Conservation (phyloP, 2,888 invertebrate species). For the Athalia rosae region DNA sequence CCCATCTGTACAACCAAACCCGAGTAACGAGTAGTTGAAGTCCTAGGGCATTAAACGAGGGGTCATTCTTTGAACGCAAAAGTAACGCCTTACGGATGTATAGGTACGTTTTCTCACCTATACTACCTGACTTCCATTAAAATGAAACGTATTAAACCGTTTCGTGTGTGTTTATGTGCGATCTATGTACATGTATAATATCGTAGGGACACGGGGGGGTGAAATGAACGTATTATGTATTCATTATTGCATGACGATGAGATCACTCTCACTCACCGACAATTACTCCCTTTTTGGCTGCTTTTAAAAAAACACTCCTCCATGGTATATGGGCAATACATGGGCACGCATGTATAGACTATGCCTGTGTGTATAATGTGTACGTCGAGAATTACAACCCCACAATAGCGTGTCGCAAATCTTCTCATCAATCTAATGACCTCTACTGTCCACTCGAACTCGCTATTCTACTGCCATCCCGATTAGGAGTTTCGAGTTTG, state of each 20-base stretch:
- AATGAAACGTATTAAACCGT: slow-evolving; percentile 43
- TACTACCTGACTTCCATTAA: slow-evolving; percentile 15
- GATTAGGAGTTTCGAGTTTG: background rate
- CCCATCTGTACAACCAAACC: background rate
- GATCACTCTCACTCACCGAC: slow-evolving; percentile 7
- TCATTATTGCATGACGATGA: slow-evolving; percentile 33
- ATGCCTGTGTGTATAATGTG: too few species aligned
- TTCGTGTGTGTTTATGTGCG: background rate
- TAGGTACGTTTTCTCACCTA: too few species aligned
- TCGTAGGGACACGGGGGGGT: slow-evolving; percentile 15
- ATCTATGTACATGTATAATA: background rate
- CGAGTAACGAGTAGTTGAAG: too few species aligned
- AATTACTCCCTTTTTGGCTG: background rate
- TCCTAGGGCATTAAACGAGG: background rate
- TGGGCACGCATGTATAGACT: too few species aligned
- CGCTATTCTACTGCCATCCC: slow-evolving; percentile 53
- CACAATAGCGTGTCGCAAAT: slow-evolving; percentile 66
- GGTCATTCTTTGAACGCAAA: slow-evolving; percentile 40
- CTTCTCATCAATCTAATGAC: slow-evolving; percentile 70
- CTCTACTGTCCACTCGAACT: slow-evolving; percentile 57
- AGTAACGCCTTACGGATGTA: background rate
- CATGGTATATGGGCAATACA: too few species aligned
- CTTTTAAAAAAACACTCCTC: too few species aligned
- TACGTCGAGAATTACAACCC: slow-evolving; percentile 32
- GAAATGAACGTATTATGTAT: slow-evolving; percentile 42